Evolutionary conservation across 2,888 invertebrate genomes (phyloP).

Genomic region (Ypsolopha scabrella): DNA sequence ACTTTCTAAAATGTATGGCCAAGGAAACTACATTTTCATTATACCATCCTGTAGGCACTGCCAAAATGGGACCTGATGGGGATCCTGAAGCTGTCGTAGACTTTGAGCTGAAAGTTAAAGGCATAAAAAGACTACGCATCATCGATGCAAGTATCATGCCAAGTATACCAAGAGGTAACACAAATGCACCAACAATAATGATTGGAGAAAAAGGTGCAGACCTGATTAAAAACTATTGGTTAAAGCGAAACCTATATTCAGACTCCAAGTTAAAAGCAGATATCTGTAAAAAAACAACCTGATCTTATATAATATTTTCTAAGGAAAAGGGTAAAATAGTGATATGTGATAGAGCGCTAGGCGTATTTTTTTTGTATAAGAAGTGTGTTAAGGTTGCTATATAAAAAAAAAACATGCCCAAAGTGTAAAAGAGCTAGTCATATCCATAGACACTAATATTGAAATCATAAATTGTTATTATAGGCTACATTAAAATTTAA

Average conservation of each 20-base stretch:
- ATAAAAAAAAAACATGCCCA: too few species aligned
- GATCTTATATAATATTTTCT: too few species aligned
- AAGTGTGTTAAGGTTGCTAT: too few species aligned
- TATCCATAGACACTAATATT: too few species aligned
- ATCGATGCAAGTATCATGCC: conserved; percentile 79
- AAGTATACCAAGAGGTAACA: conserved; percentile 70
- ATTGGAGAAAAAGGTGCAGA: conserved; percentile 76
- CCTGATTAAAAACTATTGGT: conserved; percentile 71
- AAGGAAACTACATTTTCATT: conserved; percentile 52
- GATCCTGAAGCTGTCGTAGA: conserved; percentile 66
- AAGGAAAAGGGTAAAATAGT: too few species aligned
- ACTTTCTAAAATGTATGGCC: conserved; percentile 29
- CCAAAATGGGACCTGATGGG: conserved; percentile 69
- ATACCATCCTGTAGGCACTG: conserved; percentile 79
- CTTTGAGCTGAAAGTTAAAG: conserved; percentile 63
- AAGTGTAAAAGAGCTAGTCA: too few species aligned
- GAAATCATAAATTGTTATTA: too few species aligned
- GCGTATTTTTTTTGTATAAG: too few species aligned
- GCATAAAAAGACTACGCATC: conserved; percentile 65
- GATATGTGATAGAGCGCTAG: too few species aligned
- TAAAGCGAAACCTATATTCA: conserved; percentile 16
- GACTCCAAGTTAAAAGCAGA: too few species aligned
- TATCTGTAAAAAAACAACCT: too few species aligned
- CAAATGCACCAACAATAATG: conserved; percentile 73
- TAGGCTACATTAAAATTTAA: too few species aligned